phyloP scores from a whole-genome alignment of 2,888 invertebrate species.

The Leucania comma region DNA sequence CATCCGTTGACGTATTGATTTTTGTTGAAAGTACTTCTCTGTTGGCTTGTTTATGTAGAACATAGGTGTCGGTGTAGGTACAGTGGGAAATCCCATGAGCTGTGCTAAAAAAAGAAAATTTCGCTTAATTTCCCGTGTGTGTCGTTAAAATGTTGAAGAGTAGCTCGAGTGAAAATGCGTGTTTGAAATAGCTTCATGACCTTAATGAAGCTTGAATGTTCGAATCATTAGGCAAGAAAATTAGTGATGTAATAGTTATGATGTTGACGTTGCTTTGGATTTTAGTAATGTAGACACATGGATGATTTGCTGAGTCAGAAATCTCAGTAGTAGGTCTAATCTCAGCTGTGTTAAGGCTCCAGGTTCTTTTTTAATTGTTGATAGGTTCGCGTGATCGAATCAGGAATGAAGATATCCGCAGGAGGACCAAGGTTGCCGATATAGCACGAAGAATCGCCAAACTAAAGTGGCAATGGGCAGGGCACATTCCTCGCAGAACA shows the following conservation, averaged over 20 bases:
- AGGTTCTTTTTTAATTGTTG: no score
- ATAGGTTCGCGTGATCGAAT: no score
- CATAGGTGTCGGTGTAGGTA: no score
- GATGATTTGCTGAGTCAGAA: not conserved
- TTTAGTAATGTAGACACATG: not conserved
- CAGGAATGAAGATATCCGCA: no score
- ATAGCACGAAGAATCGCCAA: no score
- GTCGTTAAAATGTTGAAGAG: not conserved
- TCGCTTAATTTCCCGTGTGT: slow-evolving; percentile 19
- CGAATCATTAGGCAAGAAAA: not conserved
- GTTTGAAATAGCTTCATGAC: no score
- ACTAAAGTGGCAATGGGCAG: no score
- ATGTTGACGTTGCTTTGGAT: not conserved
- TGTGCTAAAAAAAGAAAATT: slow-evolving; percentile 2
- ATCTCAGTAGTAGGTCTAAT: no score
- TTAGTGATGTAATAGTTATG: no score
- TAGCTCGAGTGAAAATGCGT: not conserved
- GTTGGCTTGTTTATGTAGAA: slow-evolving; percentile 7
- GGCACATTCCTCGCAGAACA: no score
- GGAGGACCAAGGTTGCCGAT: no score
- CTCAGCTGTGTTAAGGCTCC: no score
- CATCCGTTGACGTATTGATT: slow-evolving; percentile 55
- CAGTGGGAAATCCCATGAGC: not conserved
- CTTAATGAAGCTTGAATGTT: not conserved
- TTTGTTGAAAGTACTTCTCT: slow-evolving; percentile 21